A percentile compares a stretch with the other conserved stretches of the same genome.
phyloP scores from a whole-genome alignment of 1,140 invertebrate species.

The Acyrthosiphon pisum region DNA sequence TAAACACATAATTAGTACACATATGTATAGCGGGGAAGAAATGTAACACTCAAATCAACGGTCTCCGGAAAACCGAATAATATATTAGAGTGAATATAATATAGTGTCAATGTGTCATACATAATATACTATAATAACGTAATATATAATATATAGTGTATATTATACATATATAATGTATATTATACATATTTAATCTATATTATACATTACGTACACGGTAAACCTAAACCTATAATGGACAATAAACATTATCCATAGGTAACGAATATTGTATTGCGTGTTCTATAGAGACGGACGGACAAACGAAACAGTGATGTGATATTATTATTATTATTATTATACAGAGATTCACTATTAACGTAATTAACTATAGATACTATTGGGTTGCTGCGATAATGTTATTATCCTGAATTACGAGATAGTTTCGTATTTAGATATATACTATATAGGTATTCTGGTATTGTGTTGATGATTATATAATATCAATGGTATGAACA shows the following conservation, averaged over 20 bases:
- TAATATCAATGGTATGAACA: neutral
- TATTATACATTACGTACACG: neutral
- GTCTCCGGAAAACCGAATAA: neutral
- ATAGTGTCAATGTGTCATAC: too few species aligned
- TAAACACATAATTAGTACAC: neutral
- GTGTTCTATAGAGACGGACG: neutral
- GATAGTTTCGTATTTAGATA: too few species aligned
- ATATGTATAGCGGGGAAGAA: neutral
- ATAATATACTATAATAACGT: neutral
- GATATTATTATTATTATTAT: neutral
- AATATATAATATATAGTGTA: neutral
- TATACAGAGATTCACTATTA: neutral
- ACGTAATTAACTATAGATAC: too few species aligned
- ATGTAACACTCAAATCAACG: neutral
- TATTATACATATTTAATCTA: slow-evolving; percentile 14
- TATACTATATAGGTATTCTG: too few species aligned
- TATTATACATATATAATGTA: neutral
- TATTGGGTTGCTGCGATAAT: neutral
- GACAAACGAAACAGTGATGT: neutral
- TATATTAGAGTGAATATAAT: too few species aligned
- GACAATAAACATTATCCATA: too few species aligned
- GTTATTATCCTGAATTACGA: neutral
- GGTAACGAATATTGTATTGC: neutral
- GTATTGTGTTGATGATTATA: neutral
- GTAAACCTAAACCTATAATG: neutral